Evolutionary conservation across 2,113 vertebrate genomes (phyloP).

Genomic region (Empidonax alnorum): DNA sequence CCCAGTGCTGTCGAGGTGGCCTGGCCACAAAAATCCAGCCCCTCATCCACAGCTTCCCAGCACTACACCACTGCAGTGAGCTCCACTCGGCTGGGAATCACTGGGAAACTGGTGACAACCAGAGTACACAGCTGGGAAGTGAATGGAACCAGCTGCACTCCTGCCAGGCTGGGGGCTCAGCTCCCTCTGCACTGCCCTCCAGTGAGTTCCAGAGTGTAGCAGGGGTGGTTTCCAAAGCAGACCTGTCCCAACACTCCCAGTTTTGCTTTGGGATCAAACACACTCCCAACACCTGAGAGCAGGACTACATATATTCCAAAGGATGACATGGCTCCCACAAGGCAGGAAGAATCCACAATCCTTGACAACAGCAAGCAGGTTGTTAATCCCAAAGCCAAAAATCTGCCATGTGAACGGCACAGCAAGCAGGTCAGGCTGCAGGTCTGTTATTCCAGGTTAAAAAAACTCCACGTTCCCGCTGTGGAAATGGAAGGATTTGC

Average conservation of each 20-base stretch:
- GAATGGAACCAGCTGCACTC: fast-evolving
- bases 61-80: not conserved
- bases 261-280: fast-evolving
- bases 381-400: not conserved
- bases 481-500: not conserved
- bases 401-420: not conserved
- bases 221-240: not conserved
- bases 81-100: fast-evolving
- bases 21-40: not conserved
- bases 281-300: not conserved
- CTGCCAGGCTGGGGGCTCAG: not conserved
- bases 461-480: fast-evolving
- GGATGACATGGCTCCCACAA: not conserved
- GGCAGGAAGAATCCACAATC: not conserved
- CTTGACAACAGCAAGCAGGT: not conserved
- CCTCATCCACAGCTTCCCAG: not conserved
- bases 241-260: not conserved
- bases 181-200: not conserved
- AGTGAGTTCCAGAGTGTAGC: fast-evolving
- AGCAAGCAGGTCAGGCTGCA: not conserved
- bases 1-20: fast-evolving
- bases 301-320: fast-evolving
- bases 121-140: not conserved
- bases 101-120: not conserved
- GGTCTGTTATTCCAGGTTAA: not conserved